Evolutionary conservation across 2,888 invertebrate species (phyloP).

Genomic region (Nebria salina): DNA sequence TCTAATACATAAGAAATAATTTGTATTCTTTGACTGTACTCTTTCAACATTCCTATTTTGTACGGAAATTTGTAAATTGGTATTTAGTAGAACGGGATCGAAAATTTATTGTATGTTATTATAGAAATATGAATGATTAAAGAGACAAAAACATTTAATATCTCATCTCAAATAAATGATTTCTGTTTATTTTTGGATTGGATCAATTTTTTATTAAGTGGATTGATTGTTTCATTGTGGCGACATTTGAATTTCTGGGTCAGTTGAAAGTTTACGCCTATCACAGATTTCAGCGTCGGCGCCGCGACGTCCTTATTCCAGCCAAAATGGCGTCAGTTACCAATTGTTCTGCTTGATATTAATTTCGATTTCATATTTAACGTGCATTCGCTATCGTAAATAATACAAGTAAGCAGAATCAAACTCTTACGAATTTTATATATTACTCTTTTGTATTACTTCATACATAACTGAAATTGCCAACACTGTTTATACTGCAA

Average conservation of each 20-base stretch:
- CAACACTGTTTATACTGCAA: conserved; percentile 32
- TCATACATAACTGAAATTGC: not conserved
- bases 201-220: conserved; percentile 32
- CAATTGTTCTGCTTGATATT: conserved; percentile 24
- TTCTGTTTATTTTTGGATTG: conserved; percentile 23
- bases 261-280: conserved; percentile 37
- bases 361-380: conserved; percentile 21
- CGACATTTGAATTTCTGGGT: conserved; percentile 41
- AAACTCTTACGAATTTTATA: not conserved
- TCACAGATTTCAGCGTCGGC: conserved; percentile 31
- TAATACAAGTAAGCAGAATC: conserved; percentile 28
- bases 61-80: conserved; percentile 6
- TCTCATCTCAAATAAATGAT: not conserved
- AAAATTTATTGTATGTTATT: conserved; percentile 19
- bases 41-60: not conserved
- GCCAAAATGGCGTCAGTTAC: conserved; percentile 36
- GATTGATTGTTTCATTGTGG: conserved; percentile 22
- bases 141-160: not conserved
- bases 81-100: conserved; percentile 8
- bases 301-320: conserved; percentile 28
- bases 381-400: conserved; percentile 15
- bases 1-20: conserved; percentile 41
- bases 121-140: conserved; percentile 27
- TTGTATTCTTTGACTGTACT: conserved; percentile 6
- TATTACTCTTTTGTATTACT: not conserved